Conservation (phyloP, 1,140 invertebrate genomes). For the Nasonia giraulti region DNA sequence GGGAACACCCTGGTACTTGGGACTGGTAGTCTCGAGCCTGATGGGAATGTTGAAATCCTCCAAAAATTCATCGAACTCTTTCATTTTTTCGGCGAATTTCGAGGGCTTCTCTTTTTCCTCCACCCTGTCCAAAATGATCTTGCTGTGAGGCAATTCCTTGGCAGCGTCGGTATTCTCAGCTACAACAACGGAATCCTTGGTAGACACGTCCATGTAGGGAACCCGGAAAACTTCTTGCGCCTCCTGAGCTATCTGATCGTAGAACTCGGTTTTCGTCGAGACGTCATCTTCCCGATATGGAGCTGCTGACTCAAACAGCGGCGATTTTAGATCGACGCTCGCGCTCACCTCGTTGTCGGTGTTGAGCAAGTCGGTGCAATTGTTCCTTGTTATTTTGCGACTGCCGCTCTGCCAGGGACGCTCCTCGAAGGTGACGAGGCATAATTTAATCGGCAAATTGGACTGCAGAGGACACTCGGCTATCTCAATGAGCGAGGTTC, state of each 20-base stretch:
- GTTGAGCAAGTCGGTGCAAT: constrained; percentile 64
- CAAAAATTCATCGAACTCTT: constrained; percentile 70
- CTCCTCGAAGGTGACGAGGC: constrained; percentile 66
- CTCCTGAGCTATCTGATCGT: constrained; percentile 65
- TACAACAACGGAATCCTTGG: neutral
- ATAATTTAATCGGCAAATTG: constrained; percentile 62
- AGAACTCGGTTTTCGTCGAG: constrained; percentile 58
- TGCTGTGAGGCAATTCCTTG: constrained; percentile 48
- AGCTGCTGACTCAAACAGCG: constrained; percentile 52
- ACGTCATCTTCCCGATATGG: constrained; percentile 50
- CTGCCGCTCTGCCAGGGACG: constrained; percentile 62
- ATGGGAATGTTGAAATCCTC: constrained; percentile 65
- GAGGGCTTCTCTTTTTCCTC: constrained; percentile 48
- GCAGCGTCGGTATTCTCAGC: neutral
- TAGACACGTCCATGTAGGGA: constrained; percentile 42
- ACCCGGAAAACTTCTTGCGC: constrained; percentile 58
- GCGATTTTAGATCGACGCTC: constrained; percentile 48
- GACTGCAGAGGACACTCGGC: constrained; percentile 63
- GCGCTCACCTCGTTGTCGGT: constrained; percentile 62
- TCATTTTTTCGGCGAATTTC: constrained; percentile 65
- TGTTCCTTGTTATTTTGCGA: constrained; percentile 65
- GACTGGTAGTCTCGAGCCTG: constrained; percentile 49
- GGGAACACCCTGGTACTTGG: constrained; percentile 46
- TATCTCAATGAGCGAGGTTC: constrained; percentile 60
- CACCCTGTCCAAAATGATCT: constrained; percentile 49